Percentiles rank a stretch among this genome's conserved stretches.
These are phyloP conservation scores for Wasmannia auropunctata DNA, from an alignment of 1,140 invertebrate species.

Conservation along the genomic window DNA sequence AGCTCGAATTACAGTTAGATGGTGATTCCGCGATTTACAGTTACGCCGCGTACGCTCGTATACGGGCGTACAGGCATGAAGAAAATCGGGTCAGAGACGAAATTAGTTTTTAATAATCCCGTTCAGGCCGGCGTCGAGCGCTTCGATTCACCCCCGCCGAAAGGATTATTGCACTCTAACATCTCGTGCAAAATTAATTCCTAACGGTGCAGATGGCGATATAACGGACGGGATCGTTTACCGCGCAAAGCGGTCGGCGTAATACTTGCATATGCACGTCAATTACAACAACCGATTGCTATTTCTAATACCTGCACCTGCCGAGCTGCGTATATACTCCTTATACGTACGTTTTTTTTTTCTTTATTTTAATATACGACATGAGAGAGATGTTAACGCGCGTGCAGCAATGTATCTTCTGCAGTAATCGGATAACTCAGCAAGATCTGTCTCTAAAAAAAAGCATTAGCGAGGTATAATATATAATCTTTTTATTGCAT, in stretches of 20 bases:
- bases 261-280: background rate
- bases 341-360: background rate
- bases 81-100: conserved; percentile 57
- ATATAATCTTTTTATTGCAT: background rate
- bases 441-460: background rate
- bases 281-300: conserved; percentile 14
- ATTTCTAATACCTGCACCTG: background rate
- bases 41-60: conserved; percentile 61
- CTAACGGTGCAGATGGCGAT: conserved; percentile 38
- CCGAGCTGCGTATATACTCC: background rate
- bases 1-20: conserved; percentile 81
- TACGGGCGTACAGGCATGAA: background rate
- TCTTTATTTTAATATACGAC: background rate
- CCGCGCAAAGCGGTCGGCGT: background rate
- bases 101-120: conserved; percentile 52
- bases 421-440: background rate
- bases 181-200: conserved; percentile 29
- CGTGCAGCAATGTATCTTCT: background rate
- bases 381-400: background rate
- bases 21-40: conserved; percentile 76
- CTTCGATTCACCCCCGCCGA: background rate
- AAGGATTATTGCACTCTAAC: conserved; percentile 24
- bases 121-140: background rate
- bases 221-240: conserved; percentile 28
- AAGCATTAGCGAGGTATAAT: background rate